Base-by-base conservation (phyloP, 2,888 invertebrate genomes). In the Pammene fasciana region DNA sequence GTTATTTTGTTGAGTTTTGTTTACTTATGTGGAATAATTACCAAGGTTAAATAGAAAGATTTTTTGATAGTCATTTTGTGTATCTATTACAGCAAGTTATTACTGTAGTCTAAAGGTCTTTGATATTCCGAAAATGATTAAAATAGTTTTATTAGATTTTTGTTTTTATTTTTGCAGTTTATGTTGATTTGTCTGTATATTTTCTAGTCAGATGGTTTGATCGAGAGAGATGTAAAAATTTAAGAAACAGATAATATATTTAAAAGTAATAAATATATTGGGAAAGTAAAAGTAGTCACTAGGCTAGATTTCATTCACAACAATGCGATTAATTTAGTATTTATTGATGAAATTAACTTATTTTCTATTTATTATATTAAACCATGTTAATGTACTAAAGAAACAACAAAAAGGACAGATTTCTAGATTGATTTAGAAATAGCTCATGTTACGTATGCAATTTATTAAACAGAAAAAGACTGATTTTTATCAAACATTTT, bases 381-480 rank as follows among this genome's bases (percentile, higher is more conserved):
- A 56, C 41, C 41, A 18, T 26, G 26, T 26, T 26, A 26, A 26
- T 26, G 26, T 26, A 26, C 26, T 26, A 26, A 16, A 6, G 1
- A 48, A 48, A 36, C 4, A 34, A 46, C 9, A 48, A 48, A 36
- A 13, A 38, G 48, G n/a, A 14, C 7, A 48, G 6, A 26, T 5
- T 16, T 41, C 41, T 50, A 18, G 50, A 34, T 48, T 50, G 0
- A 13, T 56, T 52, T 38, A 54, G 26, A 36, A 38, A 50, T 59
- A 66, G 26, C 41, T 50, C 66, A 56, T n/a, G 38, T 56, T 46
- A 57, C n/a, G 57, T 57, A 48, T 41, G 16, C 8, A 61, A 34
- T 52, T 71, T 43, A 36, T 64, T 52, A 6, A 55, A 64, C 67
- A 62, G 55, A 67, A 18, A 26, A 71, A 71, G 71, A 71, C 71